Percentiles rank a stretch among this genome's conserved stretches.
phyloP scores from a whole-genome alignment of 2,113 vertebrate genomes.

The Trochalopteron elliotii region DNA sequence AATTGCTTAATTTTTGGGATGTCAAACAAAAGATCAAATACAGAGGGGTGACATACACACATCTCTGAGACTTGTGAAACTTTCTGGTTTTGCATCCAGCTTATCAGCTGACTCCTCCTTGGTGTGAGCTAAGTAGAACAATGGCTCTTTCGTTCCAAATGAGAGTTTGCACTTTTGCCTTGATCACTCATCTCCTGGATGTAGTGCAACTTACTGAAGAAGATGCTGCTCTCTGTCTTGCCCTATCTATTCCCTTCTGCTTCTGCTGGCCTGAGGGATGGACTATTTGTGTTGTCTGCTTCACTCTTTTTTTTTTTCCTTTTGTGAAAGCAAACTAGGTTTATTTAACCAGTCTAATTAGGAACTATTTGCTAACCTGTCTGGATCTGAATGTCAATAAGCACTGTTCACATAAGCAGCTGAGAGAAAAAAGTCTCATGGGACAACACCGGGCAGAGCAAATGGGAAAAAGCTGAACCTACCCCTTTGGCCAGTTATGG shows the following conservation, averaged over 20 bases:
- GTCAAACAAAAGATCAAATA: conserved; percentile 3
- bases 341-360: neutral
- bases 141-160: neutral
- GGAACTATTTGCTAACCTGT: neutral
- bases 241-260: neutral
- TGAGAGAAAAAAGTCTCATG: neutral
- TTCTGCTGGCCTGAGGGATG: neutral
- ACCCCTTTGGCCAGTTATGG: neutral
- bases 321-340: neutral
- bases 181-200: neutral
- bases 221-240: neutral
- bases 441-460: neutral
- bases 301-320: neutral
- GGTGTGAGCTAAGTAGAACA: neutral
- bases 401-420: neutral
- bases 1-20: conserved; percentile 2
- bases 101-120: neutral
- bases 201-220: neutral
- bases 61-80: neutral
- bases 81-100: neutral
- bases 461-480: neutral
- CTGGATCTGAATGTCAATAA: neutral
- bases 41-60: neutral
- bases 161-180: neutral
- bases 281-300: neutral